Evolutionary conservation across 35 echinoderm and acorn worm genomes (phyloP).

Genomic region (Amphiura filiformis): DNA sequence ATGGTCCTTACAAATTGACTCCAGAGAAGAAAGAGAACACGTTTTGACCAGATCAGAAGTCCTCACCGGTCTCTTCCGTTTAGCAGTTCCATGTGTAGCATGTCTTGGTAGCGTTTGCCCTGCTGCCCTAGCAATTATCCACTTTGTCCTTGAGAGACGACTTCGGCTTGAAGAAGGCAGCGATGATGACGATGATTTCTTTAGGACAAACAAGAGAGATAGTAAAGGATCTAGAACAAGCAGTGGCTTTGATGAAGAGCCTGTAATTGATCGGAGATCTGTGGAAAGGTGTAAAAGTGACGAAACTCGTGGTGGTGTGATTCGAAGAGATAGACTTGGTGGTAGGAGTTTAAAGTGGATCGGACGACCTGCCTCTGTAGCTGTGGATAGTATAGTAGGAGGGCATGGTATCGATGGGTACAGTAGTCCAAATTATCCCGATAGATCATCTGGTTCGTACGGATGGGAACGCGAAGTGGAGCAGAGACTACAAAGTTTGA

Average conservation of each 20-base stretch:
- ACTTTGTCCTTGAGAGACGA: not conserved
- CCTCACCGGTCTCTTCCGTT: not conserved
- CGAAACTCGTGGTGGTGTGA: not conserved
- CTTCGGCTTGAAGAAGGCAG: not conserved
- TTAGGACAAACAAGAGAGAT: not conserved
- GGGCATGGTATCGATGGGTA: not conserved
- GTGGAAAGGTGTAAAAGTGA: not conserved
- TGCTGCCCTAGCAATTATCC: not conserved
- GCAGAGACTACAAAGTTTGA: not conserved
- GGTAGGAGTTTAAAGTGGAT: constrained; percentile 1
- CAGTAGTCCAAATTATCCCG: not conserved
- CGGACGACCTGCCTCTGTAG: not conserved
- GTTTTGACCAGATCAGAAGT: not conserved
- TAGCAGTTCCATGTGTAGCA: not conserved
- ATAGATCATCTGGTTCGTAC: not conserved
- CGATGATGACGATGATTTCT: not conserved
- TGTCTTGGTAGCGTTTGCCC: not conserved
- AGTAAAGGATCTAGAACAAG: not conserved
- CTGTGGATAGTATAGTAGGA: not conserved
- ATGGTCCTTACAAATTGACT: not conserved
- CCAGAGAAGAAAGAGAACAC: not conserved
- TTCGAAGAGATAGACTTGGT: not conserved
- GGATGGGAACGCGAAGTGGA: not conserved
- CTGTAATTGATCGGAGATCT: not conserved
- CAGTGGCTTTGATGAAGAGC: not conserved